phyloP scores from a whole-genome alignment of 2,113 vertebrate species.

The Aldabrachelys gigantea region DNA sequence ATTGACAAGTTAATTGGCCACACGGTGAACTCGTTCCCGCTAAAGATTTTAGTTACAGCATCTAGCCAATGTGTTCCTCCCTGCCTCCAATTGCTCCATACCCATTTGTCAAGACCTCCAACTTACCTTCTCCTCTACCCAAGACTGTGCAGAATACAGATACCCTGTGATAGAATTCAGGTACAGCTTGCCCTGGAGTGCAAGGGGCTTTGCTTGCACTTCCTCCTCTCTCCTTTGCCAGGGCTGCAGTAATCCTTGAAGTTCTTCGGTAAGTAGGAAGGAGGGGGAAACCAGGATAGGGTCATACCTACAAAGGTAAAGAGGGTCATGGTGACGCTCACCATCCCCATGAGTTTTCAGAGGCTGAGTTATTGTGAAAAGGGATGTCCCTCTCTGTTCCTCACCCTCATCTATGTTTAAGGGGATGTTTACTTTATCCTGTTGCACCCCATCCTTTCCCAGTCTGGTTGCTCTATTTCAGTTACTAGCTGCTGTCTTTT shows the following conservation, averaged over 20 bases:
- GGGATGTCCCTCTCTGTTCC: background rate
- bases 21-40: background rate
- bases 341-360: background rate
- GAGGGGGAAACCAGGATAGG: background rate
- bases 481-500: background rate
- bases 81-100: background rate
- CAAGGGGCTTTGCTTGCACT: background rate
- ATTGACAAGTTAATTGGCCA: background rate
- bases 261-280: background rate
- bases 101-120: background rate
- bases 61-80: background rate
- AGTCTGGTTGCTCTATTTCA: background rate
- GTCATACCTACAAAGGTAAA: background rate
- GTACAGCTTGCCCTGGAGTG: background rate
- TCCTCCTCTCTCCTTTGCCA: background rate
- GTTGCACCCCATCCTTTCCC: background rate
- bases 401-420: background rate
- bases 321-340: background rate
- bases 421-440: background rate
- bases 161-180: background rate
- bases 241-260: background rate
- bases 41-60: background rate
- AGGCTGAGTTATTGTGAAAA: background rate
- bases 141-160: background rate
- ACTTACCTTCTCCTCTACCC: background rate